phyloP scores from a whole-genome alignment of 2,888 invertebrate genomes.

The Cactoblastis cactorum region DNA sequence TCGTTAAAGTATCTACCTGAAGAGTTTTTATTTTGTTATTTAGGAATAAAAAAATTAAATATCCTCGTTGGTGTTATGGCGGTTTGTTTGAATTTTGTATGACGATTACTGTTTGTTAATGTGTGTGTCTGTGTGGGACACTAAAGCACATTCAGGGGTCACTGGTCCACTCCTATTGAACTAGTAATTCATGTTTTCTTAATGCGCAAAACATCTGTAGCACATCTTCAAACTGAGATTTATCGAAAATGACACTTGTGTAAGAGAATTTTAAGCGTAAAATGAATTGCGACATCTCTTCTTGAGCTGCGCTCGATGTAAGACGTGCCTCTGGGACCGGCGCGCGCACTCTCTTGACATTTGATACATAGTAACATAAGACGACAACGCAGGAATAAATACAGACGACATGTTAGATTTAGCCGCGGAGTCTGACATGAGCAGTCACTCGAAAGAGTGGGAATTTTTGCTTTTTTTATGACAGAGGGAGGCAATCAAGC shows the following conservation, averaged over 20 bases:
- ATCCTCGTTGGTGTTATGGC: no score
- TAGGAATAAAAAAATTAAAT: no score
- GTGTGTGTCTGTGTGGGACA: not conserved
- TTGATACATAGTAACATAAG: constrained; percentile 38
- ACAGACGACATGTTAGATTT: constrained; percentile 1
- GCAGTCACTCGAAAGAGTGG: not conserved
- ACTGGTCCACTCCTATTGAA: constrained; percentile 32
- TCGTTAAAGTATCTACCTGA: no score
- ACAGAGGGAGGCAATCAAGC: no score
- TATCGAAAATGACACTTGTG: constrained; percentile 16
- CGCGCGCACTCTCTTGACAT: constrained; percentile 35
- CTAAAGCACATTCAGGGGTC: constrained; percentile 3
- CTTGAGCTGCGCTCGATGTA: constrained; percentile 18
- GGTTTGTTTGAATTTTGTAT: not conserved
- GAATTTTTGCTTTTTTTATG: no score
- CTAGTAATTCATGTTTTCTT: constrained; percentile 55
- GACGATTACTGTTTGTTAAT: not conserved
- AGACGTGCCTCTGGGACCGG: constrained; percentile 16
- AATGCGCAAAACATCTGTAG: constrained; percentile 51
- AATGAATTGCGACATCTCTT: constrained; percentile 10
- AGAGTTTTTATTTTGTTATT: no score
- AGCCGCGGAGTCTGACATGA: not conserved
- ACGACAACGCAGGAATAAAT: constrained; percentile 27
- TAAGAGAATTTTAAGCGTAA: not conserved
- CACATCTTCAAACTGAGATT: constrained; percentile 24